Percentiles rank a stretch among this genome's conserved stretches.
Conservation (phyloP, 1,140 invertebrate species). For the Pseudomyrmex cubaensis region DNA sequence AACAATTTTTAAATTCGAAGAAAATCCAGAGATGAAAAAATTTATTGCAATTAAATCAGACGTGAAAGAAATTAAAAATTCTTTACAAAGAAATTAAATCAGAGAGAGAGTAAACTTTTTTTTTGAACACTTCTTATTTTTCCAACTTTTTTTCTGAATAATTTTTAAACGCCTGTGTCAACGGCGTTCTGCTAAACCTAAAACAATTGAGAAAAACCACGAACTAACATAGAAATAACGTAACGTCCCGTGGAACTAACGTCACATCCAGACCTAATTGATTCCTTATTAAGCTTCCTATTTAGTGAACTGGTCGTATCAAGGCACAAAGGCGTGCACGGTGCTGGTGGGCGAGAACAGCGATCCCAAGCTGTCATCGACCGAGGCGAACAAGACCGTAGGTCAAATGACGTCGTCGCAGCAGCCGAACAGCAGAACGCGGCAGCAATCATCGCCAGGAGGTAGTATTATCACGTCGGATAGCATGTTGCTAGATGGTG, state of each 20-base stretch:
- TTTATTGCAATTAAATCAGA: no score
- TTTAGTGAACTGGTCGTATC: conserved; percentile 92
- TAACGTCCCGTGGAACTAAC: neutral
- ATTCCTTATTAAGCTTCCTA: conserved; percentile 87
- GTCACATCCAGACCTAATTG: conserved; percentile 18
- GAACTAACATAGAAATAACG: neutral
- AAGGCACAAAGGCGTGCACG: conserved; percentile 91
- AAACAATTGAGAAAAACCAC: neutral
- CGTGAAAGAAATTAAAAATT: no score
- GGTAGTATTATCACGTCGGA: conserved; percentile 87
- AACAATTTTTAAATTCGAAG: neutral
- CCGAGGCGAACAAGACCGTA: conserved; percentile 87
- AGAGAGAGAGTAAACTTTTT: no score
- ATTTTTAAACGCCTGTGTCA: neutral
- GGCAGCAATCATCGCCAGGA: conserved; percentile 87
- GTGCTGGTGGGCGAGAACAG: conserved; percentile 92
- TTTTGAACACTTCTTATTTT: neutral
- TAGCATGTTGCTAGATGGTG: conserved; percentile 74
- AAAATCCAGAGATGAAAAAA: neutral
- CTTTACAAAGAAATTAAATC: no score
- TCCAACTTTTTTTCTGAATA: neutral
- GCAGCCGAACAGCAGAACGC: conserved; percentile 83
- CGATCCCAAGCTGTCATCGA: conserved; percentile 88
- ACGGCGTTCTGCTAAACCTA: neutral
- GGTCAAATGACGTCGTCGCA: conserved; percentile 86